Evolutionary conservation across 2,888 invertebrate genomes (phyloP), one percentile per base, ranked within the genome.

Genomic region (Metacarcinus magister): DNA sequence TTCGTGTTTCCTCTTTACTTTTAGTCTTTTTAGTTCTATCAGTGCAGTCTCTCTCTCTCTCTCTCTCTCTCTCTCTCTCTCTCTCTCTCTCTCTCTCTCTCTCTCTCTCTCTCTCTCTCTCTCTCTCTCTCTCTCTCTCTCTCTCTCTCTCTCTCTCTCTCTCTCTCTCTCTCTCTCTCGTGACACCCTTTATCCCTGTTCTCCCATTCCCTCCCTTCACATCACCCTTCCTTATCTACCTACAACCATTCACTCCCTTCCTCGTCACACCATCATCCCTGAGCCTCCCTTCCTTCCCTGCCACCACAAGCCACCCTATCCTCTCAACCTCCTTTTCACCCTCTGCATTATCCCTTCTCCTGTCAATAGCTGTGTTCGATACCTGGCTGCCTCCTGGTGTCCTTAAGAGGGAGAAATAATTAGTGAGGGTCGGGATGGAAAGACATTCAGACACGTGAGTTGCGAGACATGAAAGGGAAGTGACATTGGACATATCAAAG

Each of bases 71-170:
- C 43, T 90, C 16, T 90, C 43, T 44, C 44, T 91, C 48, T 48
- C 48, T 48, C 48, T 48, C 48, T 48, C 48, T 48, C 48, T 48
- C 48, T 48, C 48, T 48, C 48, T 48, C 48, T 67, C 67, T 67
- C 67, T 23, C n/a, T 67, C 67, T 75, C 28, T 28, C 28, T 28
- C 75, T 75, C 28, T 28, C 28, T 92, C 92, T 92, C 23, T 23
- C n/a, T 46, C 92, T 92, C 92, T n/a, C 92, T 44, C 46, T 92
- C 92, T 46, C n/a, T 90, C 90, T 90, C 90, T 39, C 43, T 23
- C 90, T 90, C 90, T 23, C 43, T 32, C 90, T 90, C 44, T 16
- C 13, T 19, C 67, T 32, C n/a, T 89, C 23, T 89, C 89, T 32
- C 8, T 91, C 8, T 16, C 13, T 19, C 67, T 32, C n/a, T 89